Evolutionary conservation across 2,888 invertebrate species (phyloP), one percentile per base, ranked within the genome.

Genomic region (Eumacrocentrus americanus): DNA sequence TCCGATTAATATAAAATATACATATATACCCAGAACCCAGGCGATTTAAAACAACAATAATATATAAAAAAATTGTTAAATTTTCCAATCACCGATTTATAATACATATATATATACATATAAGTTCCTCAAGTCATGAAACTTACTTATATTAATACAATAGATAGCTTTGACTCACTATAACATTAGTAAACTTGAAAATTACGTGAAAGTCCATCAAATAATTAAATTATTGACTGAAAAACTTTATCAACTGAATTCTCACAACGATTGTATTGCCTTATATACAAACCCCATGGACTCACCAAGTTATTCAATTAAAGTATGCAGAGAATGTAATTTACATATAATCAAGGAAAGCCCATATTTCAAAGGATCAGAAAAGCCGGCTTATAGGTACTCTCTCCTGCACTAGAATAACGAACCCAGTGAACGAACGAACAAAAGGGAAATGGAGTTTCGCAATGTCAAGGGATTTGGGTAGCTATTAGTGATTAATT

Each of bases 281-380:
- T 1, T 5, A n/a, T 14, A 46, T 12, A 52, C 23, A 52, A 52
- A 52, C n/a, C n/a, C 51, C 51, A 22, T 7, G 9, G 35, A 38
- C 37, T 38, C 38, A 20, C 3, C 9, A 23, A 38, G 38, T 12
- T 23, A 52, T 52, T 52, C 51, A 52, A 52, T 52, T 38, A 52
- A 52, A 23, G 38, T 20, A 38, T 38, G 23, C 12, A 38, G 51
- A 22, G 35, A 52, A 20, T 52, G n/a, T 52, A 52, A 52, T 52
- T 52, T 52, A 52, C 51, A 52, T 52, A 38, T 38, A 37, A 52
- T 38, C 38, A 52, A 52, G 20, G 23, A 18, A 52, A 37, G 20
- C 12, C 38, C 51, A 52, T 52, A 52, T 52, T 52, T 52, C 38
- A 52, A 38, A 35, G 38, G 51, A 52, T 52, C 51, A 52, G 37